These are phyloP conservation scores for Xiphophorus hellerii DNA, from an alignment of 2,113 vertebrate species.

Conservation along the genomic window DNA sequence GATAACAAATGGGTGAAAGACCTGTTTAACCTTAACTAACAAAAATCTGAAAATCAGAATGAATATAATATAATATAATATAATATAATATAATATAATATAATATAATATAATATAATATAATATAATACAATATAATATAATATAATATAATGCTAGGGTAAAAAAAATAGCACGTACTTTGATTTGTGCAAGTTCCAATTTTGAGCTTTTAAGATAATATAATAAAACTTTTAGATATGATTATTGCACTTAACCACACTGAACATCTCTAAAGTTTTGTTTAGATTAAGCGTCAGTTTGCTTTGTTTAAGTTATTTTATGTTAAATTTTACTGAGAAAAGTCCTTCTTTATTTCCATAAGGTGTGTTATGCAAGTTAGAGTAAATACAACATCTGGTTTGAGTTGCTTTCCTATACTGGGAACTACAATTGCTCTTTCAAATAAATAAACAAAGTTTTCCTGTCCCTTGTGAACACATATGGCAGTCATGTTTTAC, in stretches of 20 bases:
- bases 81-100: too few species aligned
- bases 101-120: constrained; percentile 4
- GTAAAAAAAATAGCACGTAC: too few species aligned
- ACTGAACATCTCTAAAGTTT: too few species aligned
- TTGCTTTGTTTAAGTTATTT: not conserved
- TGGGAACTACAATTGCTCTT: not conserved
- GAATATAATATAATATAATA: not conserved
- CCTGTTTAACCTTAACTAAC: not conserved
- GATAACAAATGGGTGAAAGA: not conserved
- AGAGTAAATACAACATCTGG: not conserved
- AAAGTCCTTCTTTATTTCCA: too few species aligned
- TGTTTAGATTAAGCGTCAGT: not conserved
- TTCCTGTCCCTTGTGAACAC: too few species aligned
- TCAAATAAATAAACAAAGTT: not conserved
- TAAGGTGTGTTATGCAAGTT: not conserved
- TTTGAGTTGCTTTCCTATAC: not conserved
- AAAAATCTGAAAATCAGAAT: not conserved
- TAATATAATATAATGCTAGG: too few species aligned
- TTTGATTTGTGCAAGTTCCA: not conserved
- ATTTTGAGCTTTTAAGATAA: not conserved
- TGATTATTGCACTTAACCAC: too few species aligned
- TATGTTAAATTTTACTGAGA: too few species aligned
- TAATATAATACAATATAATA: too few species aligned
- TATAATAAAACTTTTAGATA: too few species aligned
- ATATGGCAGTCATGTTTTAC: not conserved